Evolutionary conservation across 2,113 vertebrate species (phyloP).

Genomic region (Caracal caracal): DNA sequence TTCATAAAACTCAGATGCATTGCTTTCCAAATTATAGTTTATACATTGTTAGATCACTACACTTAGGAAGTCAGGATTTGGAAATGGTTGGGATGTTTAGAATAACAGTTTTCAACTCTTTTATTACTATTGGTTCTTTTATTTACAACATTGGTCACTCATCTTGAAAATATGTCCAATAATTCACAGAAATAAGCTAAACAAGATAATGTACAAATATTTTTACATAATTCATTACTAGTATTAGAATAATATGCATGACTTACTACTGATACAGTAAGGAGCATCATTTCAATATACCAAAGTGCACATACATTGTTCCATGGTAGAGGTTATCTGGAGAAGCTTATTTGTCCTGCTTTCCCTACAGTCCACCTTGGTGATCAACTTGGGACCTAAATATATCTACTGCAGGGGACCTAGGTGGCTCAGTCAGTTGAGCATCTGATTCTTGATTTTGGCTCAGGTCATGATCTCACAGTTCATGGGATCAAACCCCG

Average conservation of each 20-base stretch:
- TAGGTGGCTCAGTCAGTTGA: no score
- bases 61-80: slow-evolving; percentile 7
- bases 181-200: slow-evolving; percentile 15
- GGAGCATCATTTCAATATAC: background rate
- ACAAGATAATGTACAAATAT: background rate
- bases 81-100: background rate
- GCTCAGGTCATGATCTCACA: no score
- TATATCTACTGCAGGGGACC: no score
- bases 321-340: background rate
- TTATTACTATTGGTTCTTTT: background rate
- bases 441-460: no score
- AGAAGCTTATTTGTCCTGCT: background rate
- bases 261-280: background rate
- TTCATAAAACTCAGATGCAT: background rate
- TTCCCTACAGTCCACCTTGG: background rate
- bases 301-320: background rate
- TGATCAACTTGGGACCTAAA: background rate
- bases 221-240: background rate
- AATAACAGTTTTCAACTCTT: background rate
- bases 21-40: background rate
- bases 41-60: background rate
- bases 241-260: background rate
- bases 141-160: background rate
- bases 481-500: no score
- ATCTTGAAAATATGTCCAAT: slow-evolving; percentile 5